phyloP scores from a whole-genome alignment of 2,888 invertebrate genomes.

The Cinara cedri region DNA sequence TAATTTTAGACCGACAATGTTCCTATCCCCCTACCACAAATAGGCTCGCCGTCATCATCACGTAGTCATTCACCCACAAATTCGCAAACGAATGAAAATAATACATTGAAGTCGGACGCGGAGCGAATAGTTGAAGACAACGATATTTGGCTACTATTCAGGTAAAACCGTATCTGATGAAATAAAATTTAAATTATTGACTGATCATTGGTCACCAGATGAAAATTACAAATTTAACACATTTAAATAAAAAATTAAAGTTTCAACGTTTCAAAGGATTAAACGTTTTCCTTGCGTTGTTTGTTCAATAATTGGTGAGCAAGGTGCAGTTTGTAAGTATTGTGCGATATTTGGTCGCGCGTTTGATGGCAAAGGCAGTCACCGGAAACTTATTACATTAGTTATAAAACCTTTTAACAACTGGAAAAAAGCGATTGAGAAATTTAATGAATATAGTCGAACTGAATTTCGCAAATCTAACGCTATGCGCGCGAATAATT shows the following conservation, averaged over 20 bases:
- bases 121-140: slow-evolving; percentile 27
- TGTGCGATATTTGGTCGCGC: too few species aligned
- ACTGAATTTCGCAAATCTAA: too few species aligned
- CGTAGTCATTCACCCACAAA: slow-evolving; percentile 1
- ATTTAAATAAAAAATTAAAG: too few species aligned
- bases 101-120: background rate
- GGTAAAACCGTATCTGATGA: slow-evolving; percentile 24
- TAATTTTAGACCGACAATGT: background rate
- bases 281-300: too few species aligned
- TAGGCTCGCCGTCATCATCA: background rate
- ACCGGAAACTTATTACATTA: too few species aligned
- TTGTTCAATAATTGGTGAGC: too few species aligned
- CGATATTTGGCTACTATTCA: slow-evolving; percentile 8
- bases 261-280: slow-evolving; percentile 25
- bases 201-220: slow-evolving; percentile 4
- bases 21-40: slow-evolving; percentile 19
- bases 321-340: too few species aligned
- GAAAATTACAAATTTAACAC: slow-evolving; percentile 9
- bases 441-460: too few species aligned
- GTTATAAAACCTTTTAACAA: too few species aligned
- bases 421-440: too few species aligned
- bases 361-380: too few species aligned
- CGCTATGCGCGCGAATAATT: background rate
- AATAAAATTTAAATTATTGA: slow-evolving; percentile 25
- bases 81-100: too few species aligned